These are phyloP conservation scores for Platynereis dumerilii DNA, from an alignment of 2,888 invertebrate species.

Conservation along the genomic window DNA sequence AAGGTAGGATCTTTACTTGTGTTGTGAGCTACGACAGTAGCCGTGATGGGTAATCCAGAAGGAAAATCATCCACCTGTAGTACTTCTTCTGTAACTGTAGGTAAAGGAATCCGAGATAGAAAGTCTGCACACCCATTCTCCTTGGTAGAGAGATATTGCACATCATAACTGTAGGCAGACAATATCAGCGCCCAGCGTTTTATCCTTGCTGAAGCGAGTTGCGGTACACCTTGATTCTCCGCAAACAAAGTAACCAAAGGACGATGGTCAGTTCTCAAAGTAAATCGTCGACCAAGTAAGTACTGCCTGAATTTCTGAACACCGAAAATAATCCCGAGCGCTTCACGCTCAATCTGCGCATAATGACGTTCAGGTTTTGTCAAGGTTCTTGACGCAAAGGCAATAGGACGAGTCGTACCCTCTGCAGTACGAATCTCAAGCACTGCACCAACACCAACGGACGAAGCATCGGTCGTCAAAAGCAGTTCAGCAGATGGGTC, in stretches of 20 bases:
- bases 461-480: conserved; percentile 7
- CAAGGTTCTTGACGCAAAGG: conserved; percentile 12
- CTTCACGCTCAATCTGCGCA: conserved; percentile 16
- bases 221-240: conserved; percentile 6
- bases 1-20: background rate
- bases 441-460: conserved; percentile 6
- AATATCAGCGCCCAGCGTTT: conserved; percentile 11
- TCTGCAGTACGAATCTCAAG: background rate
- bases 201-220: background rate
- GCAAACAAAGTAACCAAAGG: conserved; percentile 8
- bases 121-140: conserved; percentile 5
- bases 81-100: no score
- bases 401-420: conserved; percentile 8
- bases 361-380: conserved; percentile 17
- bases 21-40: background rate
- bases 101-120: background rate
- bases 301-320: conserved; percentile 8
- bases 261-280: conserved; percentile 12
- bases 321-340: conserved; percentile 13
- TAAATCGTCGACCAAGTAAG: conserved; percentile 14
- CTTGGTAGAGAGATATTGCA: background rate
- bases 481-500: conserved; percentile 1
- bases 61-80: no score
- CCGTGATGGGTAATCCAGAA: background rate
- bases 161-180: background rate